Evolutionary conservation across 2,113 vertebrate species (phyloP), one percentile per base, ranked within the genome.

Genomic region (Origma solitaria): DNA sequence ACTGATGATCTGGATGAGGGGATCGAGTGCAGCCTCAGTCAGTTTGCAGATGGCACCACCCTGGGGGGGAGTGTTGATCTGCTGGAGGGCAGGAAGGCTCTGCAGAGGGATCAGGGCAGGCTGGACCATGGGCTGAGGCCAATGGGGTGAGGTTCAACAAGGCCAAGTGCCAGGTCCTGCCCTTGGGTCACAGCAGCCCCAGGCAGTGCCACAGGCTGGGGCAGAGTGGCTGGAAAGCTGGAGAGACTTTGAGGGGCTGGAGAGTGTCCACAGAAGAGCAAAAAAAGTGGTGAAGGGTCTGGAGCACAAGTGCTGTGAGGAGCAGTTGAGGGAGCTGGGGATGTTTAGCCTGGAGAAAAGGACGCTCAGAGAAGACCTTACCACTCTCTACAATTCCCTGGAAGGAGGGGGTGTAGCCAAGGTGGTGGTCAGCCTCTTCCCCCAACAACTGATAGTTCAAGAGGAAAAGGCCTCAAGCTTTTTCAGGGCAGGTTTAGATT

Each of bases 101-200:
- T 82, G 28, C 28, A 66, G 45, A 66, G 19, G 31, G 13, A 51
- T 58, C 23, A 44, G 58, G 5, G 7, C 58, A 38, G 23, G 19
- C 37, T 81, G 60, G 2, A 17, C 58, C 1, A 24, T n/a, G 37
- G n/a, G 18, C 50, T 13, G 19, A 58, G 20, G 33, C 15, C 15
- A 38, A 0, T 45, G 19, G 13, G 17, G 20, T 11, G 69, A 66
- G 4, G 15, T 20, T 66, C 42, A 50, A 23, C 12, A 33, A n/a
- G 27, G 27, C 8, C 27, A 0, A 24, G 22, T 23, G 13, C 33
- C 0, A 1, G 0, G 4, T 33, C 37, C 44, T 73, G 27, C 1
- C 6, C 51, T 28, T 33, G 22, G 12, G 4, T 42, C 27, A 19
- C 42, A 22, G 8, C 35, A 64, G 0, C 25, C 42, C 17, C 21